Evolutionary conservation across 30 jellyfish, hydroid and myxozoan genomes (phyloP).

Genomic region (Turritopsis dohrnii): DNA sequence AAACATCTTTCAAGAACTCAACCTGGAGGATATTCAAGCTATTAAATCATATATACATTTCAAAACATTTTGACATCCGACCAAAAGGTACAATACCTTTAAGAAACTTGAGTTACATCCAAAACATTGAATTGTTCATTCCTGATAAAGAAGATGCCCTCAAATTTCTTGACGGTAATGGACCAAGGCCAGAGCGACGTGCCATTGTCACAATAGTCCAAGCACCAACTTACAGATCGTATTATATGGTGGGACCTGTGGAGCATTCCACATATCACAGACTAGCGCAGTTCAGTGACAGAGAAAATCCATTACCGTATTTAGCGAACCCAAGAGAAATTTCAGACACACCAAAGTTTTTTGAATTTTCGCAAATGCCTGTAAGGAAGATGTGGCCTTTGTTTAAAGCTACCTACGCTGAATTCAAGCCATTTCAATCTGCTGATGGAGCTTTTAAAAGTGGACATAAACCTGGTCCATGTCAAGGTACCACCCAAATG

Average conservation of each 20-base stretch:
- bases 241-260: slow-evolving; percentile 63
- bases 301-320: slow-evolving; percentile 47
- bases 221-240: slow-evolving; percentile 48
- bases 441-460: background rate
- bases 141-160: slow-evolving; percentile 60
- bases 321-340: slow-evolving; percentile 45
- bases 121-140: slow-evolving; percentile 46
- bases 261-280: slow-evolving; percentile 48
- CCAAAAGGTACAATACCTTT: background rate
- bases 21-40: background rate
- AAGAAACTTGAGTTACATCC: slow-evolving; percentile 33
- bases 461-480: background rate
- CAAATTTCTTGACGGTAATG: slow-evolving; percentile 39
- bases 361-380: slow-evolving; percentile 13
- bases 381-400: slow-evolving; percentile 21
- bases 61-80: background rate
- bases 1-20: background rate
- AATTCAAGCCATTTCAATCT: slow-evolving; percentile 35
- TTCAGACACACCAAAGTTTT: background rate
- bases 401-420: slow-evolving; percentile 35
- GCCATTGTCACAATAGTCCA: slow-evolving; percentile 59
- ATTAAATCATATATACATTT: background rate
- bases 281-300: slow-evolving; percentile 36
- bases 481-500: slow-evolving; percentile 46
- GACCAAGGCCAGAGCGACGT: slow-evolving; percentile 52